Evolutionary conservation across 2,888 invertebrate species (phyloP), one percentile per base, ranked within the genome.

Genomic region (Helleia helle): DNA sequence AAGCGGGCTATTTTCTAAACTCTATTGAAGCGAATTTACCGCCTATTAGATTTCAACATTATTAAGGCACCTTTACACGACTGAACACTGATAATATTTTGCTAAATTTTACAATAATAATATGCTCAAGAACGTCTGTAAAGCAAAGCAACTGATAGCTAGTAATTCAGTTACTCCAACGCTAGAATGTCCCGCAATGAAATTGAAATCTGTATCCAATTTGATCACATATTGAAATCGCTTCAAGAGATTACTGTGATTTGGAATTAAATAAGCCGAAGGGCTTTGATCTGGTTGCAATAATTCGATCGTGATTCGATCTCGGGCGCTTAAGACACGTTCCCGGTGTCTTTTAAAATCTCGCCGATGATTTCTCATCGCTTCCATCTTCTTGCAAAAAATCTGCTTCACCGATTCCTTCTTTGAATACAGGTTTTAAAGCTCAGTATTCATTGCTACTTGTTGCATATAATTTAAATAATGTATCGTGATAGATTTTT

Each of bases 231-330:
- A 18, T 34, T 4, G 26, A 8, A 26, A 26, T 34, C 11, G 18
- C 18, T n/a, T n/a, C 5, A 8, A 22, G 22, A 22, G 5, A 22
- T 22, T 22, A 6, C 22, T 12, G 18, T 34, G 12, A 34, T 34
- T 18, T 34, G 34, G 9, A 34, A 18, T 34, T 17, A 34, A 34
- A 18, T 34, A 18, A 34, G 34, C 34, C 34, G 34, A 18, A 31
- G 44, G 49, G 49, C 46, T 46, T n/a, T n/a, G n/a, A n/a, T n/a
- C n/a, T n/a, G 45, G 47, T 45, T 42, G 43, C 42, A 47, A 42
- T 47, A 49, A 47, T n/a, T 46, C 44, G 44, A 49, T 50, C 50
- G 47, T 49, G 50, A 50, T 50, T 36, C 31, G 45, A 45, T 48
- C 43, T 41, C 25, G 39, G 28, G 44, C 31, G 45, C 22, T n/a